Conservation (phyloP, 2,113 vertebrate genomes). For the Oenanthe oenanthe region DNA sequence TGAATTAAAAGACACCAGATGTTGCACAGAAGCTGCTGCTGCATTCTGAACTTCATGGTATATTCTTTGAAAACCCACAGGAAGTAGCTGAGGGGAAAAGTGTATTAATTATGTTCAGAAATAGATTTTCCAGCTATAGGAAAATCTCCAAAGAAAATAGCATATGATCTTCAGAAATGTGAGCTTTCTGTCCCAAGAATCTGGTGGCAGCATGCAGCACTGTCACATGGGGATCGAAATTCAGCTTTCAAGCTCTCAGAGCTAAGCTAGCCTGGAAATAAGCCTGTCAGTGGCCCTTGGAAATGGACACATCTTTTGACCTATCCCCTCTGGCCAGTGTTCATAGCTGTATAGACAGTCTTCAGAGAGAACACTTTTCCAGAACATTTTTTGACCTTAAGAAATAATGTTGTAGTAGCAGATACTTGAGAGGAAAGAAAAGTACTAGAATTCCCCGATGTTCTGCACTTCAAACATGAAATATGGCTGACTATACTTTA, state of each 20-base stretch:
- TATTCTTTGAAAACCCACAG: slow-evolving; percentile 67
- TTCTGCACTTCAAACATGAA: not conserved
- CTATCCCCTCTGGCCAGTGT: not conserved
- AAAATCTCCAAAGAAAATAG: slow-evolving; percentile 53
- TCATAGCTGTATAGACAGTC: not conserved
- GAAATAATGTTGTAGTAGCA: not conserved
- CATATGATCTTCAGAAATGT: slow-evolving; percentile 42
- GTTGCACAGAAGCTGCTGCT: slow-evolving; percentile 63
- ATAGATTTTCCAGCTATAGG: slow-evolving; percentile 54
- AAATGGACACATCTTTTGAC: not conserved
- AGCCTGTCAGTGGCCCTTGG: not conserved
- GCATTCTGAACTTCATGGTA: slow-evolving; percentile 43
- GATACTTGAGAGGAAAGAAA: not conserved
- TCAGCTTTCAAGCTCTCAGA: not conserved
- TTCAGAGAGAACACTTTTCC: not conserved
- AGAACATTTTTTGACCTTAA: not conserved
- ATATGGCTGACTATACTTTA: not conserved
- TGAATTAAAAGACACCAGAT: slow-evolving; percentile 61
- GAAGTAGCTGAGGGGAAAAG: slow-evolving; percentile 51
- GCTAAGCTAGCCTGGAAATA: not conserved
- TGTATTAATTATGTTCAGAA: slow-evolving; percentile 69
- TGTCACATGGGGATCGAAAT: not conserved
- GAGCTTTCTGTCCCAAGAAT: slow-evolving; percentile 28
- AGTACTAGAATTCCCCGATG: not conserved
- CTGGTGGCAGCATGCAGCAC: not conserved